Evolutionary conservation across 2,888 invertebrate genomes (phyloP).

Genomic region (Amblyjoppa proteus): DNA sequence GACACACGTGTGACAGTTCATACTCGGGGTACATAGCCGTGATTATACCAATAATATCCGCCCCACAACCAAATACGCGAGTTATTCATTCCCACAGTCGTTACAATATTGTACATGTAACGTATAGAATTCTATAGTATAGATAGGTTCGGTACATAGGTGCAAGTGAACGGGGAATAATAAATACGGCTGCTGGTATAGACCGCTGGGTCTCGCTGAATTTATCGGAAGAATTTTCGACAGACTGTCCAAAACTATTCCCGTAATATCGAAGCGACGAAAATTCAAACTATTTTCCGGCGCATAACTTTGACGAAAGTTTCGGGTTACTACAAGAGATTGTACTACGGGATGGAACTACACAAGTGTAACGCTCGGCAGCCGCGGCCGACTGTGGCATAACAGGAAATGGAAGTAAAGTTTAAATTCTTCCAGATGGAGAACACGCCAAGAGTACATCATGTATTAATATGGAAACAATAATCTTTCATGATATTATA

Average conservation of each 20-base stretch:
- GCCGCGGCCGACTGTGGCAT: background rate
- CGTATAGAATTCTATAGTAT: background rate
- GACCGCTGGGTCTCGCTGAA: background rate
- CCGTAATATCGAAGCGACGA: conserved; percentile 65
- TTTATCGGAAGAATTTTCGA: conserved; percentile 49
- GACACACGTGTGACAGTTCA: too few relatives aligned
- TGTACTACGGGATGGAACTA: conserved; percentile 41
- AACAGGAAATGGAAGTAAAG: conserved; percentile 13
- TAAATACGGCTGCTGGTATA: conserved; percentile 1
- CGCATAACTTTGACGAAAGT: conserved; percentile 65
- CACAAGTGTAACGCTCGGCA: conserved; percentile 12
- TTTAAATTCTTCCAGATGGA: conserved; percentile 32
- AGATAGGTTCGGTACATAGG: conserved; percentile 22
- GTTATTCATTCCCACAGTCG: too few relatives aligned
- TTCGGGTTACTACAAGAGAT: conserved; percentile 53
- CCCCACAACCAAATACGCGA: too few relatives aligned
- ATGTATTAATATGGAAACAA: background rate
- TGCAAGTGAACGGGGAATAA: conserved; percentile 31
- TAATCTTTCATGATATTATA: background rate
- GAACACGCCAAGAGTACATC: background rate
- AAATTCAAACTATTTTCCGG: conserved; percentile 64
- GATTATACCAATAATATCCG: too few relatives aligned
- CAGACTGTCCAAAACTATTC: conserved; percentile 55
- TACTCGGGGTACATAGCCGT: too few relatives aligned
- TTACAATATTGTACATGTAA: background rate